phyloP scores from a whole-genome alignment of 2,113 vertebrate genomes.

The Megaleporinus macrocephalus region DNA sequence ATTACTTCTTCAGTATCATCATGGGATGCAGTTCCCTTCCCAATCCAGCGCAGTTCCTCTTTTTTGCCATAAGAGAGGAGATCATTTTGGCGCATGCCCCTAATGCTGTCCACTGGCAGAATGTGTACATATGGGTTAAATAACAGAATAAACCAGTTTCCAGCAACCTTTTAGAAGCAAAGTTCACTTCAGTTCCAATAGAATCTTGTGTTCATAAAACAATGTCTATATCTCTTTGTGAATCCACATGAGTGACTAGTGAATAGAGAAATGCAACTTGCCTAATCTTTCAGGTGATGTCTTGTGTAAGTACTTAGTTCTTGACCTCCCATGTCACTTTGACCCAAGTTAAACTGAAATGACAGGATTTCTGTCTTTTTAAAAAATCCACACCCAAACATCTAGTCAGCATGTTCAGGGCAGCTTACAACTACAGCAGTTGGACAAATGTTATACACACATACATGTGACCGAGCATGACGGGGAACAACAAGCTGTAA shows the following conservation, averaged over 20 bases:
- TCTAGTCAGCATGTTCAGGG: conserved; percentile 77
- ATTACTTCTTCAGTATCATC: conserved; percentile 59
- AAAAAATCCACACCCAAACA: conserved; percentile 69
- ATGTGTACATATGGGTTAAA: conserved; percentile 61
- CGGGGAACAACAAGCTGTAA: not conserved
- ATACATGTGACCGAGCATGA: not conserved
- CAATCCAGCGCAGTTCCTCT: conserved; percentile 65
- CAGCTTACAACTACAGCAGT: conserved; percentile 61
- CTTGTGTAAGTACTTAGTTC: conserved; percentile 60
- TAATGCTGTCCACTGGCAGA: conserved; percentile 63
- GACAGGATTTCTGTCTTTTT: conserved; percentile 62
- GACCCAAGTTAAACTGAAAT: conserved; percentile 71
- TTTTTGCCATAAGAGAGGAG: conserved; percentile 60
- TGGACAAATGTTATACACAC: not conserved
- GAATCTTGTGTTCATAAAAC: not conserved
- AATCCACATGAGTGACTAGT: no score
- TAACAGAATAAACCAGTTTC: not conserved
- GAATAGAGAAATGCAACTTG: no score
- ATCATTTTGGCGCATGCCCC: conserved; percentile 70
- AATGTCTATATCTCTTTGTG: not conserved
- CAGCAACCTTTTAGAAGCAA: not conserved
- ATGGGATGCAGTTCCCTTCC: conserved; percentile 70
- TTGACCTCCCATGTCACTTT: conserved; percentile 72
- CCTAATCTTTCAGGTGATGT: no score
- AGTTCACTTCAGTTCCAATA: not conserved